A percentile compares a stretch with the other conserved stretches of the same genome.
Evolutionary conservation across 2,797 vertebrate genomes (phyloP).

Genomic region (Nasua narica): DNA sequence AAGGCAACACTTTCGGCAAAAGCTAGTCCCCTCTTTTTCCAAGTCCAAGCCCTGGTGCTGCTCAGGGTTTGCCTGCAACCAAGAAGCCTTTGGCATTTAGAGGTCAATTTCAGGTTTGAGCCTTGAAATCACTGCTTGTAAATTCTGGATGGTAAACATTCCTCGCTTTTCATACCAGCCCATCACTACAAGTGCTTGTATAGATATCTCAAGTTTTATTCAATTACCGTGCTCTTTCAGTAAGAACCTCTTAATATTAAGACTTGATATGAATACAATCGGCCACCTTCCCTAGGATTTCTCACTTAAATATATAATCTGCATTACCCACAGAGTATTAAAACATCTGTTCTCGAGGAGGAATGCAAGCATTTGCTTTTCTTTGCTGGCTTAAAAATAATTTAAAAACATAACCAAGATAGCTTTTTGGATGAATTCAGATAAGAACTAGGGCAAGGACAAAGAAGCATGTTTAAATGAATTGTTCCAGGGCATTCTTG

Average conservation of each 20-base stretch:
- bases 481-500: constrained; percentile 72
- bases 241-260: neutral
- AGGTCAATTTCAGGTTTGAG: neutral
- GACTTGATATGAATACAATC: neutral
- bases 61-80: neutral
- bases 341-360: constrained; percentile 53
- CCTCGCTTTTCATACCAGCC: neutral
- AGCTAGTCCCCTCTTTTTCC: neutral
- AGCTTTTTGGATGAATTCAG: constrained; percentile 58
- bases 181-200: neutral
- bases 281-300: constrained; percentile 21
- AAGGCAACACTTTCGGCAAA: neutral
- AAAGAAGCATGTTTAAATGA: constrained; percentile 55
- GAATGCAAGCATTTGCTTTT: constrained; percentile 49
- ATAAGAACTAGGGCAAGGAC: constrained; percentile 34
- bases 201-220: neutral
- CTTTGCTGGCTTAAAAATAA: constrained; percentile 44
- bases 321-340: neutral
- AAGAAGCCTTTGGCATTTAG: neutral
- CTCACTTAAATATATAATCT: constrained; percentile 32
- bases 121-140: neutral
- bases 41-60: neutral
- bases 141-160: neutral
- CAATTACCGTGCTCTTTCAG: neutral
- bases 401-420: constrained; percentile 43